phyloP scores from a whole-genome alignment of 2,888 invertebrate species.

The Calliopum simillimum region DNA sequence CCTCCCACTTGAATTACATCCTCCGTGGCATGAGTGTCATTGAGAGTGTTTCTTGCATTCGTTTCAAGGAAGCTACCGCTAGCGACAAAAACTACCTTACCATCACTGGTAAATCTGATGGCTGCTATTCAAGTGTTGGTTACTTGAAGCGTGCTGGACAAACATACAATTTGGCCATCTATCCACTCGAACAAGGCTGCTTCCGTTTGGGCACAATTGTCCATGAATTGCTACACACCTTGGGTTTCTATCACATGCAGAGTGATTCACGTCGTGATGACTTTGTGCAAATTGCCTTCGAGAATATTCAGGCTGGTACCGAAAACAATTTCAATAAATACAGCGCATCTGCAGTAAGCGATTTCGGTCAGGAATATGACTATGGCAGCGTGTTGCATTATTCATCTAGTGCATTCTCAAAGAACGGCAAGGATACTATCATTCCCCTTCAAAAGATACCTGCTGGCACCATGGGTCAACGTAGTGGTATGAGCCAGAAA shows the following conservation, averaged over 20 bases:
- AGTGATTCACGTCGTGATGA: slow-evolving; percentile 80
- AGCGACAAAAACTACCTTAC: slow-evolving; percentile 49
- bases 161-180: slow-evolving; percentile 55
- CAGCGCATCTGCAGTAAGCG: slow-evolving; percentile 69
- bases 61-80: slow-evolving; percentile 74
- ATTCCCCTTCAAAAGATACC: slow-evolving; percentile 65
- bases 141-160: slow-evolving; percentile 67
- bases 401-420: slow-evolving; percentile 77
- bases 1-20: slow-evolving; percentile 72
- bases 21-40: slow-evolving; percentile 77
- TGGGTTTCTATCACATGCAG: slow-evolving; percentile 86
- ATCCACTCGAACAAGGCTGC: slow-evolving; percentile 58
- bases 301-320: slow-evolving; percentile 69
- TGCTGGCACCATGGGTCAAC: slow-evolving; percentile 52
- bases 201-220: slow-evolving; percentile 71
- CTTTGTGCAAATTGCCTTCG: slow-evolving; percentile 71
- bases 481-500: slow-evolving; percentile 53
- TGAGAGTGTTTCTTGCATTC: slow-evolving; percentile 78
- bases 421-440: slow-evolving; percentile 77
- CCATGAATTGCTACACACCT: slow-evolving; percentile 82
- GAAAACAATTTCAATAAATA: slow-evolving; percentile 79
- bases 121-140: slow-evolving; percentile 84
- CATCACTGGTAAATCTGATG: slow-evolving; percentile 65
- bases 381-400: slow-evolving; percentile 87
- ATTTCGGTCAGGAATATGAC: slow-evolving; percentile 78